A percentile compares a stretch with the other conserved stretches of the same genome.
Evolutionary conservation across 1,140 invertebrate species (phyloP).

Genomic region (Apis cerana): DNA sequence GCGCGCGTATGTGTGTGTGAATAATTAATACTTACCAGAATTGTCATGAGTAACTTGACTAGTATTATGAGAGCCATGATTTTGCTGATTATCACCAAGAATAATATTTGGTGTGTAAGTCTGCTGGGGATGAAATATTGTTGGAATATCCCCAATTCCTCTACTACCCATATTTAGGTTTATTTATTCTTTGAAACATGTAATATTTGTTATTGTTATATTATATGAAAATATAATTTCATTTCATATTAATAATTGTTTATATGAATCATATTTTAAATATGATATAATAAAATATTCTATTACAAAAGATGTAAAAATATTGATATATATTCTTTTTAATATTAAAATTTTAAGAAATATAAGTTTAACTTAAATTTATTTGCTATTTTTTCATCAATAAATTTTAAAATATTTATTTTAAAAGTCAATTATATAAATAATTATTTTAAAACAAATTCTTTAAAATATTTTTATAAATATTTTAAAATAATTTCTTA

Average conservation of each 20-base stretch:
- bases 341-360: too few species aligned
- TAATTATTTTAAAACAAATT: neutral
- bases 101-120: conserved; percentile 79
- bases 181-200: conserved; percentile 59
- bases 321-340: neutral
- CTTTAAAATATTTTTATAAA: too few species aligned
- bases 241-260: neutral
- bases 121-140: conserved; percentile 82
- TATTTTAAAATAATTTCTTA: too few species aligned
- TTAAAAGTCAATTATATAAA: neutral
- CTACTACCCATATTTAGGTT: conserved; percentile 75
- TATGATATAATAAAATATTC: neutral
- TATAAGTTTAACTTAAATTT: neutral
- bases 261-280: conserved; percentile 4
- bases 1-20: neutral
- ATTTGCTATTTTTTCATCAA: neutral
- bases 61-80: conserved; percentile 66
- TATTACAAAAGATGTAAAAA: neutral
- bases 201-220: conserved; percentile 42
- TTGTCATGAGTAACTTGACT: conserved; percentile 71
- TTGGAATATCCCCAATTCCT: conserved; percentile 79
- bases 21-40: conserved; percentile 62
- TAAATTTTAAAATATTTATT: neutral
- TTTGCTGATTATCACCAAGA: conserved; percentile 73
- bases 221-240: neutral